phyloP scores from a whole-genome alignment of 2,797 vertebrate genomes.

The Rhincodon typus region DNA sequence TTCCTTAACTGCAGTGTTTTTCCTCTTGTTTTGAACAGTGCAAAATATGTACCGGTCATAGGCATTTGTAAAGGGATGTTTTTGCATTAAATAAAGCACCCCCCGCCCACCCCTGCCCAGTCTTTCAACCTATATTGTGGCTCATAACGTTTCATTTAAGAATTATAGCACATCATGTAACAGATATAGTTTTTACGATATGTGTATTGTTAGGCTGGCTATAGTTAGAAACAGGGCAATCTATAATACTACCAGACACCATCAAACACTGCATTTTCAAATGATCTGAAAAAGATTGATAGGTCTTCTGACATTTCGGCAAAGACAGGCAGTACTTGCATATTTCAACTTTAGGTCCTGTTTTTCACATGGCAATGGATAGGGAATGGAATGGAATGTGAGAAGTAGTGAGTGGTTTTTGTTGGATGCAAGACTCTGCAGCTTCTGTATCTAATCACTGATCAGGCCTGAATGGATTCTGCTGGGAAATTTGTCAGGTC shows the following conservation, averaged over 20 bases:
- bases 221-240: neutral
- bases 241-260: neutral
- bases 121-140: neutral
- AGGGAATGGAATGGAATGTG: constrained; percentile 44
- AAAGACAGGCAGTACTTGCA: neutral
- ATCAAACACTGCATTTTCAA: neutral
- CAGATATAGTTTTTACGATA: too few relatives aligned
- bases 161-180: neutral
- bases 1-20: neutral
- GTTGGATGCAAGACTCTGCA: constrained; percentile 39
- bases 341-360: neutral
- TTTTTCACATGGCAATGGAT: constrained; percentile 42
- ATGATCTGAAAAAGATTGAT: neutral
- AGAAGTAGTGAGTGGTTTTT: constrained; percentile 44
- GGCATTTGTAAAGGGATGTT: neutral
- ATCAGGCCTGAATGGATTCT: neutral
- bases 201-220: too few relatives aligned
- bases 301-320: neutral
- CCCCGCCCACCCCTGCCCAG: too few relatives aligned
- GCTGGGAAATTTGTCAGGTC: neutral
- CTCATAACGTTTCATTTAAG: neutral
- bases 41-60: neutral
- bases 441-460: neutral
- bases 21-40: constrained; percentile 23
- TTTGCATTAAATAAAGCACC: constrained; percentile 19